Conservation (phyloP, 2,113 vertebrate genomes). For the Ovis aries region ARS-UI_Ramb_v3.0 NC_056058.1:32588001-32588500, state of each 20-base stretch:
- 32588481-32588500: background rate
- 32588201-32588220: background rate
- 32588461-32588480: background rate
- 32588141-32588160: background rate
- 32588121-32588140: background rate
- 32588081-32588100: background rate
- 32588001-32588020: background rate
- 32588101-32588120: background rate
- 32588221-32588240: background rate
- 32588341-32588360: background rate
- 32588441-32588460: background rate
- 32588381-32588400: background rate
- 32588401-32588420: background rate
- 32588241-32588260: background rate
- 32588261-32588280: background rate
- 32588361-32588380: background rate
- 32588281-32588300: background rate
- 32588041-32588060: background rate
- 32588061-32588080: background rate
- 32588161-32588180: background rate
- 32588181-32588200: background rate
- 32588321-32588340: background rate
- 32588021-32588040: background rate
- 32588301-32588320: background rate
- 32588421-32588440: background rate